phyloP scores from a whole-genome alignment of 92 coral and sea anemone genomes.

The Meandrina meandrites region DNA sequence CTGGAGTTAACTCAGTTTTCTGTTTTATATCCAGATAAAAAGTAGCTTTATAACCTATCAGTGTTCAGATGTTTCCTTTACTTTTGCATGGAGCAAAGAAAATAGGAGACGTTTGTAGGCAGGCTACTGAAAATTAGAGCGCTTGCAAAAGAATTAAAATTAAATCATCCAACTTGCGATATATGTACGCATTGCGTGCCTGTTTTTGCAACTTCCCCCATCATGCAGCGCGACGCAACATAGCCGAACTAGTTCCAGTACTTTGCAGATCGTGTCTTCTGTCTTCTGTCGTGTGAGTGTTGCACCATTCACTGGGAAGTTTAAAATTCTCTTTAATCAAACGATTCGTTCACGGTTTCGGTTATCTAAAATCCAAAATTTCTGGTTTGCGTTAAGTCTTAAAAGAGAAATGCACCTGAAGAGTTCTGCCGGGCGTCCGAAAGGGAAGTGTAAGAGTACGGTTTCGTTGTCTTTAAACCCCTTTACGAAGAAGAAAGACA shows the following conservation, averaged over 20 bases:
- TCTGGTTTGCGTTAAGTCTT: neutral
- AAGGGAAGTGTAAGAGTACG: conserved; percentile 60
- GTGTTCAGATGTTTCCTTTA: too few species aligned
- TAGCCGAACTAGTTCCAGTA: neutral
- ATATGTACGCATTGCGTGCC: neutral
- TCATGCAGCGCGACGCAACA: neutral
- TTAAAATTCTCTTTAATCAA: neutral
- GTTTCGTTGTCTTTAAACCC: conserved; percentile 31
- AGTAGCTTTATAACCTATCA: too few species aligned
- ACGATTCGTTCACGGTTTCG: conserved; percentile 5
- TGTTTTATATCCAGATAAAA: too few species aligned
- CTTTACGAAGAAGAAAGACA: conserved; percentile 37
- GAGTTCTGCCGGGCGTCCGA: conserved; percentile 82
- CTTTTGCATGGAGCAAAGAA: too few species aligned
- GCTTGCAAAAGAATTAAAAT: too few species aligned
- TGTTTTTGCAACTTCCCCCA: neutral
- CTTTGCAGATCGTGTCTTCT: neutral
- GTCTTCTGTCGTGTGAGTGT: too few species aligned
- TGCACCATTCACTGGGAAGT: conserved; percentile 6
- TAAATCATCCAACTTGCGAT: too few species aligned
- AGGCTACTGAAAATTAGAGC: too few species aligned
- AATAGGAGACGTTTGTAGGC: too few species aligned
- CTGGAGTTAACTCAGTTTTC: too few species aligned
- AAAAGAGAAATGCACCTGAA: conserved; percentile 73
- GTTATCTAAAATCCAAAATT: neutral